Evolutionary conservation across 2,113 vertebrate species (phyloP).

Genomic region (Phrynosoma blainvillii): DNA sequence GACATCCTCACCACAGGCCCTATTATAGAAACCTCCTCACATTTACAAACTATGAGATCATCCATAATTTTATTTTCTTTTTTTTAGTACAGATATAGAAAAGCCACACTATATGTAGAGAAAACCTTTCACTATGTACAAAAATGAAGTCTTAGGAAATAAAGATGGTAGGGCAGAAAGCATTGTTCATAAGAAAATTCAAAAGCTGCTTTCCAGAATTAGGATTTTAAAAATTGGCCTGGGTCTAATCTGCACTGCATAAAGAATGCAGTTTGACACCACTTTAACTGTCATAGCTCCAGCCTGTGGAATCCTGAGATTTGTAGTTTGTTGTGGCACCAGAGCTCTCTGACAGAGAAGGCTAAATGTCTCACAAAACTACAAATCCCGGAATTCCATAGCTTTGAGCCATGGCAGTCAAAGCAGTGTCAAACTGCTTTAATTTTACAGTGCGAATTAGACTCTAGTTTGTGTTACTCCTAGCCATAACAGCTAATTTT

Average conservation of each 20-base stretch:
- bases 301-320: no score
- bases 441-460: no score
- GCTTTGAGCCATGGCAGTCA: no score
- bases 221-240: neutral
- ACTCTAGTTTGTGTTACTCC: neutral
- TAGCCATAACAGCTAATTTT: neutral
- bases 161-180: neutral
- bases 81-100: neutral
- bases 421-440: no score
- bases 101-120: neutral
- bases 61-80: neutral
- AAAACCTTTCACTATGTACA: neutral
- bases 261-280: no score
- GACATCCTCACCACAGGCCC: neutral
- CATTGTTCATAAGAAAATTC: neutral
- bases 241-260: no score
- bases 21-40: neutral
- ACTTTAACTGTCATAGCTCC: no score
- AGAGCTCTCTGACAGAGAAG: no score
- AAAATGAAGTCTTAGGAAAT: neutral
- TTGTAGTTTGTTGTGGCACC: no score
- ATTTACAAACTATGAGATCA: neutral
- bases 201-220: neutral
- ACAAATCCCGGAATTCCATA: no score
- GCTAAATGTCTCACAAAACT: no score